Evolutionary conservation across 2,888 invertebrate species (phyloP).

Genomic region (Trilocha varians): DNA sequence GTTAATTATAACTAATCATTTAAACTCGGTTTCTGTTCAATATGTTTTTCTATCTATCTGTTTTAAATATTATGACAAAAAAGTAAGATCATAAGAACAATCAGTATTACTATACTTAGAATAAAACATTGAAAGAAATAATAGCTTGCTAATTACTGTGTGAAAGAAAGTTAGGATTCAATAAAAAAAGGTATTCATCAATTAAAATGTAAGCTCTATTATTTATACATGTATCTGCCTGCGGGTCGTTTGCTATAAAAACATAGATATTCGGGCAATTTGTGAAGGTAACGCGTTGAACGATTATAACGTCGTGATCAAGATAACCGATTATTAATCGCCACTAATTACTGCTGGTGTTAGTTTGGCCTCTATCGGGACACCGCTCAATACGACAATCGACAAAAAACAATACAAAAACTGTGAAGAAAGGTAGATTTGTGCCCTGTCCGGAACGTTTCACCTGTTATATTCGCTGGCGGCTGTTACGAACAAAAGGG

Average conservation of each 20-base stretch:
- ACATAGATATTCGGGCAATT: not conserved
- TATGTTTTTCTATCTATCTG: too few species aligned
- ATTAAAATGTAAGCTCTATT: slow-evolving; percentile 4
- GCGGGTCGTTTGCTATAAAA: not conserved
- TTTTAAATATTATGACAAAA: too few species aligned
- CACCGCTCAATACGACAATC: slow-evolving; percentile 54
- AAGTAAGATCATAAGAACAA: too few species aligned
- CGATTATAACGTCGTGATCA: slow-evolving; percentile 61
- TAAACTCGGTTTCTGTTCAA: too few species aligned
- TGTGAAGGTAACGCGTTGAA: slow-evolving; percentile 17
- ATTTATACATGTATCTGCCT: not conserved
- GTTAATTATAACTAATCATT: too few species aligned
- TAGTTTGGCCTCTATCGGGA: slow-evolving; percentile 69
- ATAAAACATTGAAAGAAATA: too few species aligned
- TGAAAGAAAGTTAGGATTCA: not conserved
- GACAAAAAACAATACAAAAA: slow-evolving; percentile 62
- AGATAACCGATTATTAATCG: slow-evolving; percentile 73
- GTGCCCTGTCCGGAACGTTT: slow-evolving; percentile 40
- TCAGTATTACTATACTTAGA: too few species aligned
- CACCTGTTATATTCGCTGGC: slow-evolving; percentile 68
- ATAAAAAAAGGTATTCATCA: not conserved
- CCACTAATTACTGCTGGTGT: slow-evolving; percentile 73
- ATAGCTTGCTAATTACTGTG: too few species aligned
- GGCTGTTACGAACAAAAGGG: slow-evolving; percentile 64
- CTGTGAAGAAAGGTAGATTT: slow-evolving; percentile 62